A percentile compares a stretch with the other conserved stretches of the same genome.
Evolutionary conservation across 1,140 invertebrate species (phyloP).

Genomic region (Macrobrachium rosenbergii): DNA sequence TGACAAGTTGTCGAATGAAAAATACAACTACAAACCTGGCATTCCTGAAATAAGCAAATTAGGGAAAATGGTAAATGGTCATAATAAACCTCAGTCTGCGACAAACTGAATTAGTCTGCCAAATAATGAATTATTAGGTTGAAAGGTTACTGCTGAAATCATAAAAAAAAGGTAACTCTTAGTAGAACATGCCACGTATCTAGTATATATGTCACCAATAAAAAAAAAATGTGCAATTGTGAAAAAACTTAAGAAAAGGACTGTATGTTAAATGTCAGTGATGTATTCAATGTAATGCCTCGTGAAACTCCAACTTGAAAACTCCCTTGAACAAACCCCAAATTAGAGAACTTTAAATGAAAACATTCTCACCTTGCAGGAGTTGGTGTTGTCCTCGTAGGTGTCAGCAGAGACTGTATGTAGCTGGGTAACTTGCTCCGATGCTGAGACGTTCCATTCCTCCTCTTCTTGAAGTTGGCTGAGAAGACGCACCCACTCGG

Average conservation of each 20-base stretch:
- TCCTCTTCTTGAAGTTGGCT: constrained; percentile 86
- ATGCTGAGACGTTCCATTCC: constrained; percentile 84
- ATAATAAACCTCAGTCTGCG: neutral
- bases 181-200: too few species aligned
- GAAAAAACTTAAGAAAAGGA: too few species aligned
- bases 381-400: constrained; percentile 85
- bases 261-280: too few species aligned
- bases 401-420: constrained; percentile 83
- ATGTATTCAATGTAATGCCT: too few species aligned
- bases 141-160: too few species aligned
- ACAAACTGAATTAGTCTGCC: neutral
- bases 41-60: constrained; percentile 58
- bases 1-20: constrained; percentile 32
- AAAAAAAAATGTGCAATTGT: too few species aligned
- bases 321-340: neutral
- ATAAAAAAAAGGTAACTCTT: too few species aligned
- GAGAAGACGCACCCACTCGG: constrained; percentile 79
- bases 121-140: too few species aligned
- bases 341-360: neutral
- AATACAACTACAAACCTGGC: constrained; percentile 54
- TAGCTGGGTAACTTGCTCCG: constrained; percentile 84
- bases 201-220: too few species aligned
- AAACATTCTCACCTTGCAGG: constrained; percentile 76
- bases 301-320: too few species aligned
- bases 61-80: neutral